Percentiles rank a stretch among this genome's conserved stretches.
phyloP scores from a whole-genome alignment of 2,797 vertebrate genomes.

The Craterocephalus amniculus region DNA sequence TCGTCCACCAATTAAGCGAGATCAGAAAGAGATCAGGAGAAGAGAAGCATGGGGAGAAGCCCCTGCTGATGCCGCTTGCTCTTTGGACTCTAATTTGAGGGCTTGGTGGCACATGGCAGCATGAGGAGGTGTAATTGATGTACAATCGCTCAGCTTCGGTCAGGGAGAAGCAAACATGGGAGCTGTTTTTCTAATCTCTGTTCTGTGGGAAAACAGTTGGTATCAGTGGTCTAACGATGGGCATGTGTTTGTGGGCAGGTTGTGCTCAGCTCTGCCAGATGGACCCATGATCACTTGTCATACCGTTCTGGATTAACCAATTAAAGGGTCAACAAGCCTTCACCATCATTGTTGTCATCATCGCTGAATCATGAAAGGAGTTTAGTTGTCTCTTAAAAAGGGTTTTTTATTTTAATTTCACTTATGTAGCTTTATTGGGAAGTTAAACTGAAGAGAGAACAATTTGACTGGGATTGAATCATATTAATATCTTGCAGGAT shows the following conservation, averaged over 20 bases:
- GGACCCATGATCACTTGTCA: slow-evolving; percentile 58
- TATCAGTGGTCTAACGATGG: slow-evolving; percentile 8
- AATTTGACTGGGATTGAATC: too few relatives aligned
- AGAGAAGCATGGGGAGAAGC: slow-evolving; percentile 12
- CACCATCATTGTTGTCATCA: slow-evolving; percentile 18
- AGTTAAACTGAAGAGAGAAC: too few relatives aligned
- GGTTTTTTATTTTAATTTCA: slow-evolving; percentile 5
- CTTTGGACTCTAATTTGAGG: slow-evolving; percentile 32
- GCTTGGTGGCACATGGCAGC: slow-evolving; percentile 2
- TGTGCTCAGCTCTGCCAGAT: slow-evolving; percentile 45
- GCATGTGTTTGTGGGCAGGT: slow-evolving; percentile 38
- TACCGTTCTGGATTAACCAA: slow-evolving; percentile 48
- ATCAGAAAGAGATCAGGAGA: slow-evolving; percentile 37
- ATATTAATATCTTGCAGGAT: too few relatives aligned
- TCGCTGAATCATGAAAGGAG: slow-evolving; percentile 11
- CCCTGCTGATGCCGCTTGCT: slow-evolving; percentile 21
- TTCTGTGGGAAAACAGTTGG: slow-evolving; percentile 18
- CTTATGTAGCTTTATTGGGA: not conserved
- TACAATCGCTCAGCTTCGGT: slow-evolving; percentile 4
- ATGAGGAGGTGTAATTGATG: slow-evolving; percentile 21
- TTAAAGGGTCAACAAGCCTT: slow-evolving; percentile 33
- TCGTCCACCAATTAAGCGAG: slow-evolving; percentile 47
- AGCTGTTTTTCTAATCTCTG: slow-evolving; percentile 27
- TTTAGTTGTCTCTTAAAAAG: slow-evolving; percentile 4
- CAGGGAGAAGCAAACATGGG: slow-evolving; percentile 16